Base-by-base conservation (phyloP, 2,888 invertebrate species). In the Rhagium mordax region DNA sequence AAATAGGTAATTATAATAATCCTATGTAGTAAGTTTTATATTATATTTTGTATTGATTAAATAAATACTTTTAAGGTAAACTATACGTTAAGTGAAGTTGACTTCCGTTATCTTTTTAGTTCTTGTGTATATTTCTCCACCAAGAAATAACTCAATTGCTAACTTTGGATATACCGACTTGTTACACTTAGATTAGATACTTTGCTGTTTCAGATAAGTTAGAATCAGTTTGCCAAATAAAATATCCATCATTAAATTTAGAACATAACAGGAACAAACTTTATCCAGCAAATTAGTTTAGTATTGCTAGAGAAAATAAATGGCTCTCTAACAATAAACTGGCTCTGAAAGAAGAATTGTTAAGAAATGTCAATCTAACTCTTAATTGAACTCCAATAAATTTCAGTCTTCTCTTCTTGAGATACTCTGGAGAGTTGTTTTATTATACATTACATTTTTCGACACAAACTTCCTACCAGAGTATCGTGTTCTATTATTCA, bases 341-440 rank as follows among this genome's bases (percentile, higher is more conserved):
- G 29, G 53, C 15, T 65, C 16, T 15, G 18, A 49, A 41, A 18
- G 29, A 49, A 29, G 41, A 65, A 65, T 27, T 33, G 53, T 21
- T 33, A 53, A 33, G 53, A 53, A 65, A 65, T 53, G 65, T 53
- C 51, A 64, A 51, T 64, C 15, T 49, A 27, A 49, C 49, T 64
- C 27, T 64, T 64, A 64, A 64, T 64, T 49, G 64, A 64, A 51
- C 64, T 51, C 49, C 64, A 48, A 64, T 64, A 64, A 49, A 64
- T 64, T 49, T 49, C 18, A 47, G 27, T 51, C 16, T 27, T 0
- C 64, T 27, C 16, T 55, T n/a, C 15, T 55, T 49, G 27, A 61
- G n/a, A 20, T 48, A 48, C 61, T 27, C 47, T 41, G 15, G 21
- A 27, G 47, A 47, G 6, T 47, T 61, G 21, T 48, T 61, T 47